Evolutionary conservation across 2,113 vertebrate genomes (phyloP), one percentile per base, ranked within the genome.

Genomic region (Etheostoma cragini): DNA sequence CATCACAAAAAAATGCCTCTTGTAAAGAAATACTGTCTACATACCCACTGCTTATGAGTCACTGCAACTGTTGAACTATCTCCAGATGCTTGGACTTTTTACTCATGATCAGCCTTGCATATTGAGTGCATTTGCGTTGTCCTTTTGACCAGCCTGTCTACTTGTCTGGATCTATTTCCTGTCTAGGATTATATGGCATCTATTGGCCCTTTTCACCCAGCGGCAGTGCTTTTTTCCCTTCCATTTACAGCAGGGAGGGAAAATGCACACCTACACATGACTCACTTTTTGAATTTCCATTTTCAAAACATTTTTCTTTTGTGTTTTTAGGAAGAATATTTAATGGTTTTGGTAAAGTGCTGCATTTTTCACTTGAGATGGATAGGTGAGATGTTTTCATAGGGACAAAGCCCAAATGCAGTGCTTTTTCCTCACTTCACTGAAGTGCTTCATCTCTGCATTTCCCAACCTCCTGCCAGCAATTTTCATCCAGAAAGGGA

Each of bases 271-370:
- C 52, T 19, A 15, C 52, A 60, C 65, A 5, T 69, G 56, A 67
- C 47, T 57, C 7, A 15, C 10, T 57, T 46, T 60, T 42, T n/a
- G 45, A 26, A 4, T 50, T 24, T 45, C 8, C 35, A 53, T 45
- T 72, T 57, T 33, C 53, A 77, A 5, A 65, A 46, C 22, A 45
- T 42, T 69, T 67, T 75, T 53, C 16, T 69, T 71, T 58, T 66
- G 52, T 38, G 22, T 61, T 56, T 53, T 54, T 35, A 17, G 2
- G 24, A 60, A 60, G 19, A 64, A 69, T 76, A 52, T 58, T 52
- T 65, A 16, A 11, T 33, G 49, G 54, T 17, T 75, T 61, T 63
- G 7, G 42, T 70, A 11, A 69, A 30, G n/a, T 22, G 53, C 35
- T 66, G n/a, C 10, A 45, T 61, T 50, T 75, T 75, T 49, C 21